phyloP scores from a whole-genome alignment of 1,140 invertebrate genomes.

The Calosoma granatense region DNA sequence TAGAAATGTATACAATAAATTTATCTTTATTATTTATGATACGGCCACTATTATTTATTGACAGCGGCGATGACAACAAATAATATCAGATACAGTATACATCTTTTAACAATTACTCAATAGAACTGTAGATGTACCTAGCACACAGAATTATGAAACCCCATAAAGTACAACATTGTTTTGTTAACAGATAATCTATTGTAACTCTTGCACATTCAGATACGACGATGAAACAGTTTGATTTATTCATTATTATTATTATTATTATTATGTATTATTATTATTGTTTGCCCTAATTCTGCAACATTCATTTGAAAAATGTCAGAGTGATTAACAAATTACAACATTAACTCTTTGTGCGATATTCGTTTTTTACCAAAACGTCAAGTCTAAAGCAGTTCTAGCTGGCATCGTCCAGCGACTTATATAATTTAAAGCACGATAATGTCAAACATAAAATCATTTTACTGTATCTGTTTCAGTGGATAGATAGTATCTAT shows the following conservation, averaged over 20 bases:
- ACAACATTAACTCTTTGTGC: not conserved
- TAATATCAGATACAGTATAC: conserved; percentile 1
- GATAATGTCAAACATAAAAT: too few relatives aligned
- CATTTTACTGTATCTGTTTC: too few relatives aligned
- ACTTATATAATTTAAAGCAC: too few relatives aligned
- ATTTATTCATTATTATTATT: too few relatives aligned
- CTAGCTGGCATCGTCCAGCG: too few relatives aligned
- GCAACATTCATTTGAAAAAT: not conserved
- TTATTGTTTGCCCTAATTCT: not conserved
- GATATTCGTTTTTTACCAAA: not conserved
- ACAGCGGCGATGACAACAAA: conserved; percentile 1
- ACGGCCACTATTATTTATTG: not conserved
- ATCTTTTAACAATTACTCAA: conserved; percentile 2
- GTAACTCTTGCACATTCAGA: not conserved
- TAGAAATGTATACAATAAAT: not conserved
- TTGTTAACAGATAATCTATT: not conserved
- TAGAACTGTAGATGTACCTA: not conserved
- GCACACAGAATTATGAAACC: not conserved
- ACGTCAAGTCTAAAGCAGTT: too few relatives aligned
- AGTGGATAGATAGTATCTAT: too few relatives aligned
- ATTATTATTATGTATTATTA: not conserved
- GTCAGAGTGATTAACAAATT: not conserved
- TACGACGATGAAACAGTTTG: not conserved
- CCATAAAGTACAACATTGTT: not conserved
- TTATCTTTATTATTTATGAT: conserved; percentile 9